These are phyloP conservation scores for Vidua chalybeata DNA, from an alignment of 2,113 vertebrate species.

Conservation along the genomic window DNA sequence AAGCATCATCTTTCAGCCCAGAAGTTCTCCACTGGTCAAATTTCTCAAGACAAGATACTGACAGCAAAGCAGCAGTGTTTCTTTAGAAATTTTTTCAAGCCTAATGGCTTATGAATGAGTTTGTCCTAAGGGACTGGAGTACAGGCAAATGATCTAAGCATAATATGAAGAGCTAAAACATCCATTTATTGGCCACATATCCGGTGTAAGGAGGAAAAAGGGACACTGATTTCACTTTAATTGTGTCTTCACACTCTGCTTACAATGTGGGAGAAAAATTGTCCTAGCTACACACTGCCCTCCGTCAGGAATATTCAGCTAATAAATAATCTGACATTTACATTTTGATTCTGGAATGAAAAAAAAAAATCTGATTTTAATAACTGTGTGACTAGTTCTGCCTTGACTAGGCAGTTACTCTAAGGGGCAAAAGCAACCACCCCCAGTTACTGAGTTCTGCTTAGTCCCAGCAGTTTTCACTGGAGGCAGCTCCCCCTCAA, in stretches of 20 bases:
- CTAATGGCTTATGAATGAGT: background rate
- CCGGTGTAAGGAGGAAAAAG: background rate
- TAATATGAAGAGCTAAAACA: background rate
- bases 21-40: background rate
- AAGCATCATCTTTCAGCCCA: background rate
- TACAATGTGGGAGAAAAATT: background rate
- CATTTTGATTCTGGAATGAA: background rate
- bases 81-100: background rate
- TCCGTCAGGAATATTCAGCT: background rate
- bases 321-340: background rate
- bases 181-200: background rate
- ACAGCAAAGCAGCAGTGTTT: background rate
- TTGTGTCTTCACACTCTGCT: background rate
- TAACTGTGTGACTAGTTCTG: background rate
- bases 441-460: background rate
- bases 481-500: background rate
- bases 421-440: background rate
- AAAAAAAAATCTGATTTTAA: background rate
- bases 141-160: background rate
- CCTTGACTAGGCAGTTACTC: background rate
- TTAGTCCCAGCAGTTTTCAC: background rate
- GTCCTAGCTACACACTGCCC: background rate
- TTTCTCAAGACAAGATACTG: background rate
- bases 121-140: background rate
- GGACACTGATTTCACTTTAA: background rate